These are phyloP conservation scores for Triplophysa bombifrons DNA, from an alignment of 2,797 vertebrate genomes.

Conservation along the genomic window DNA sequence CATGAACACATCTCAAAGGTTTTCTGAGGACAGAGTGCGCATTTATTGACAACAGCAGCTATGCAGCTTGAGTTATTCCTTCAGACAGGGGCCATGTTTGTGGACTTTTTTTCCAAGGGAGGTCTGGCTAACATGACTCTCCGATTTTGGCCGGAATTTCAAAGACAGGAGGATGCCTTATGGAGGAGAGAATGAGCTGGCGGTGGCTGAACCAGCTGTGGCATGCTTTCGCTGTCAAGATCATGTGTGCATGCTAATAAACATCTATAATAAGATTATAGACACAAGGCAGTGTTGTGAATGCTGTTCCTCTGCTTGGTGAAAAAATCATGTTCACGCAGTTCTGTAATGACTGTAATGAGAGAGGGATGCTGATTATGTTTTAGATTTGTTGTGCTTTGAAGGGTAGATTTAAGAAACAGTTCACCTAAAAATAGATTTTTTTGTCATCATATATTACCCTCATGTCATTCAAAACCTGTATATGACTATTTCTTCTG, in stretches of 20 bases:
- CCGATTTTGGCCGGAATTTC: constrained; percentile 19
- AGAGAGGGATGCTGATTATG: neutral
- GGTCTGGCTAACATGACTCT: constrained; percentile 24
- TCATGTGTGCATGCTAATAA: neutral
- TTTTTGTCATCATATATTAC: too few relatives aligned
- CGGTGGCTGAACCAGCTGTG: neutral
- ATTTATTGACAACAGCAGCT: constrained; percentile 31
- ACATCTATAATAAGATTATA: neutral
- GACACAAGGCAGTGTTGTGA: neutral
- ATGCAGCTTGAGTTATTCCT: constrained; percentile 18
- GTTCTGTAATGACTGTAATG: neutral
- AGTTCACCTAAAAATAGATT: too few relatives aligned
- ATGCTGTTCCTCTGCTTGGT: neutral
- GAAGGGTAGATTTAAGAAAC: neutral
- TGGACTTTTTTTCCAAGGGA: constrained; percentile 11
- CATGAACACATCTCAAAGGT: constrained; percentile 6
- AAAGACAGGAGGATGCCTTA: constrained; percentile 15
- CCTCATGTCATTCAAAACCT: too few relatives aligned
- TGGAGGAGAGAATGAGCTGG: constrained; percentile 14
- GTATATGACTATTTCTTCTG: too few relatives aligned
- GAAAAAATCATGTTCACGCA: neutral
- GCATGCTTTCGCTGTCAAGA: neutral
- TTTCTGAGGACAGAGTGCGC: constrained; percentile 21
- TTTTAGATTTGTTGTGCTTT: neutral
- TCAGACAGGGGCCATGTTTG: constrained; percentile 32